Conservation (phyloP, 1,140 invertebrate genomes). For the Drosophila repleta region DNA sequence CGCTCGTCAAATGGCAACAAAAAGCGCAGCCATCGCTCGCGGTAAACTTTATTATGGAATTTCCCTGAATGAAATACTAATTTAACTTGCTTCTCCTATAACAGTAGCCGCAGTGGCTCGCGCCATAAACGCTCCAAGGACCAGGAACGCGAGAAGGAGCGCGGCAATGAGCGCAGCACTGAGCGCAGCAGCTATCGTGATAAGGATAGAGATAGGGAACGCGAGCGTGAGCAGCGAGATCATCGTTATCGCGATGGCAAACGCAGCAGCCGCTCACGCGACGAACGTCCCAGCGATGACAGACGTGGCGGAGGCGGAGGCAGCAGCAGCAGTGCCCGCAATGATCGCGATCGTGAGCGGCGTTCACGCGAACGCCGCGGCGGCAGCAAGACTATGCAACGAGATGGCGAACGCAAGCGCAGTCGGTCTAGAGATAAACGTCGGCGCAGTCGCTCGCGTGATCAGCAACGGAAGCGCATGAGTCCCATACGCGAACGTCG, state of each 20-base stretch:
- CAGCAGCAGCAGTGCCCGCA: conserved; percentile 8
- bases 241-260: conserved; percentile 55
- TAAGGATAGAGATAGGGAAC: conserved; percentile 82
- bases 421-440: conserved; percentile 62
- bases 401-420: conserved; percentile 51
- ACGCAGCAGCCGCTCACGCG: conserved; percentile 63
- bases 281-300: conserved; percentile 47
- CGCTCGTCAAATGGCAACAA: conserved; percentile 62
- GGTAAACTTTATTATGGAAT: conserved; percentile 38
- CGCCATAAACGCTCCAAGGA: conserved; percentile 65
- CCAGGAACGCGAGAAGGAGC: conserved; percentile 54
- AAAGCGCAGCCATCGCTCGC: conserved; percentile 65
- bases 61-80: background rate
- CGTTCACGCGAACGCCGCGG: conserved; percentile 85
- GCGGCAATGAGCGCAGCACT: conserved; percentile 45
- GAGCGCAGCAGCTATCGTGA: conserved; percentile 61
- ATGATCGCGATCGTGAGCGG: conserved; percentile 74
- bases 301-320: conserved; percentile 20
- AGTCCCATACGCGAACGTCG: conserved; percentile 63
- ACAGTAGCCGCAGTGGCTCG: conserved; percentile 69
- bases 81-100: conserved; percentile 1
- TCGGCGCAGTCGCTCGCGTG: conserved; percentile 76
- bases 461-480: conserved; percentile 42
- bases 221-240: conserved; percentile 62
- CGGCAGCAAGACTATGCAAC: conserved; percentile 54